Evolutionary conservation across 2,888 invertebrate genomes (phyloP), one percentile per base, ranked within the genome.

Genomic region (Acholoe squamosa): DNA sequence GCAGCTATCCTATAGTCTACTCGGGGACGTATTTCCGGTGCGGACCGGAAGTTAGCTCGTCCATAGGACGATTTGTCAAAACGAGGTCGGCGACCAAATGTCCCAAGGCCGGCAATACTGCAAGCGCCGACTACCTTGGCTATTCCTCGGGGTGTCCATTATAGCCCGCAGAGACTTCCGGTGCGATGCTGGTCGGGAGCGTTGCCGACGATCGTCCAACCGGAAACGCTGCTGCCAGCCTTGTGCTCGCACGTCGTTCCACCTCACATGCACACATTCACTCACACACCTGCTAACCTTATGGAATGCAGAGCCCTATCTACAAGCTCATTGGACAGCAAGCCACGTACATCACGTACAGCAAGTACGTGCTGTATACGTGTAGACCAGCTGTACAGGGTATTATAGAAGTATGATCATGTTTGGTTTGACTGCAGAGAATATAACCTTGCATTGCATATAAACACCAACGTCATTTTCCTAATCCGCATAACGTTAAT

Each of bases 391-490:
- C 61, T 61, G 19, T 61, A 61, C 61, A 10, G 5, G 43, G 43
- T 61, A n/a, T 61, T 10, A 61, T 5, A 61, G 61, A n/a, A 61
- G 61, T 19, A 61, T n/a, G 10, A 61, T 61, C 61, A 7, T 3
- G 71, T n/a, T 28, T 28, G 71, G 28, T 5, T n/a, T 71, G 71
- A 71, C 71, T 14, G 71, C 14, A 71, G 71, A 28, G 28, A 71
- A 71, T 71, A 71, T 71, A 71, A 14, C 28, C 25, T 71, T 71
- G 71, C 71, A 71, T 71, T 71, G 71, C 71, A 71, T 71, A 71
- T 71, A 28, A 16, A 61, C 61, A 61, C 43, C 43, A 43, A 7
- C 43, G 10, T 43, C 43, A 43, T 43, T 43, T 7, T 43, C 10
- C 3, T 43, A 1, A 61, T 71, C 25, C 25, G 71, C 28, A 61